Conservation (phyloP, 2,888 invertebrate species). For the Trichopoda pennipes region DNA sequence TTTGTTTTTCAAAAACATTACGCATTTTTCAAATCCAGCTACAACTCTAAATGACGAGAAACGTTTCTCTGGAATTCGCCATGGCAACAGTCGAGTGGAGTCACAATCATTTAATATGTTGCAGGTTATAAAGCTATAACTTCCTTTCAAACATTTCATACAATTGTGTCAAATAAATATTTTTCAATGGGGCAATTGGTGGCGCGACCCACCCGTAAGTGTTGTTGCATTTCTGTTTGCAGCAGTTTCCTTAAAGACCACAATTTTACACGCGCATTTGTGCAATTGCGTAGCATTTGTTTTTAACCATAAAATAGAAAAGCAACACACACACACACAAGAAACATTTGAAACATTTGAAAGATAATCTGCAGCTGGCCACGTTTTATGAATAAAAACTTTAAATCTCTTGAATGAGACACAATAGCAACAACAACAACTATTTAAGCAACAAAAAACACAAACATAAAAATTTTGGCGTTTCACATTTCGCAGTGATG, state of each 20-base stretch:
- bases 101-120: too few species aligned
- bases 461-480: slow-evolving; percentile 54
- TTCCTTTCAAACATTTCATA: neutral
- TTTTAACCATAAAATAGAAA: slow-evolving; percentile 37
- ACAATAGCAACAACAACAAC: slow-evolving; percentile 30
- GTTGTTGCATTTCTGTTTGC: slow-evolving; percentile 36
- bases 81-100: neutral
- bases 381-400: slow-evolving; percentile 56
- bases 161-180: slow-evolving; percentile 2
- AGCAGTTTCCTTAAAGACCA: slow-evolving; percentile 46
- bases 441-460: slow-evolving; percentile 18
- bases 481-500: slow-evolving; percentile 55
- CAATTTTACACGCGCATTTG: slow-evolving; percentile 62
- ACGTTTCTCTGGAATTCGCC: too few species aligned
- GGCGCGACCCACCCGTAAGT: slow-evolving; percentile 54
- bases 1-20: too few species aligned
- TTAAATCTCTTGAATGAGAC: slow-evolving; percentile 55
- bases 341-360: slow-evolving; percentile 3
- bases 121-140: neutral
- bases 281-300: slow-evolving; percentile 64
- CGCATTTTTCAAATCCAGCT: too few species aligned
- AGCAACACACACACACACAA: neutral
- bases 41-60: too few species aligned
- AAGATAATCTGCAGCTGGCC: slow-evolving; percentile 67
- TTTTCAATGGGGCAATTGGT: slow-evolving; percentile 35